Percentiles rank a stretch among this genome's conserved stretches.
Evolutionary conservation across 2,797 vertebrate genomes (phyloP).

Genomic region (Emys orbicularis): DNA sequence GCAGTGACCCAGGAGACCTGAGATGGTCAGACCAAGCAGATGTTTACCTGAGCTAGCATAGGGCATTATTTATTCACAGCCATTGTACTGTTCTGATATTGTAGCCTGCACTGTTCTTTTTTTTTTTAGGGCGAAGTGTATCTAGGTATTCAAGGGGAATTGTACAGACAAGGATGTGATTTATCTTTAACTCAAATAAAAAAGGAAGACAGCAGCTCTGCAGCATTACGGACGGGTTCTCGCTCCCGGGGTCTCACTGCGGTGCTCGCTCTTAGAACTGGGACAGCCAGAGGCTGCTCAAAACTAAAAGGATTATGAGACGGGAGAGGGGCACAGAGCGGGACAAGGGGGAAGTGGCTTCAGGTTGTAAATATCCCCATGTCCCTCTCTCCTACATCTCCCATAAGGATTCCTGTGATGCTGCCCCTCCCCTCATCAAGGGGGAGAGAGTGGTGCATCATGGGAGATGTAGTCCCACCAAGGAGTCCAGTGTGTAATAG

Average conservation of each 20-base stretch:
- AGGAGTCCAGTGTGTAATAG: not conserved
- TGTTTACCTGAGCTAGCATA: not conserved
- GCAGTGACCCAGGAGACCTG: not conserved
- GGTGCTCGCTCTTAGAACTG: rapidly evolving
- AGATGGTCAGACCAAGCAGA: not conserved
- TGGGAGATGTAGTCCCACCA: not conserved
- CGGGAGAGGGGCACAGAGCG: not conserved
- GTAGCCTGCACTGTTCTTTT: slow-evolving; percentile 49
- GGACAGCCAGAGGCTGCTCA: not conserved
- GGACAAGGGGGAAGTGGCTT: not conserved
- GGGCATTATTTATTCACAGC: slow-evolving; percentile 74
- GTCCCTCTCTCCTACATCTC: not conserved
- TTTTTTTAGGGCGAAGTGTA: not conserved
- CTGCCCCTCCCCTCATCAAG: not conserved
- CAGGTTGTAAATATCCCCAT: not conserved
- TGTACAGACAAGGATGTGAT: slow-evolving; percentile 45
- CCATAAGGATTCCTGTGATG: not conserved
- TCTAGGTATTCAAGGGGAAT: slow-evolving; percentile 62
- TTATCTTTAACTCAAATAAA: slow-evolving; percentile 75
- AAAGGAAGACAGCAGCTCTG: not conserved
- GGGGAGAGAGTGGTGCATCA: not conserved
- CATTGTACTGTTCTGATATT: slow-evolving; percentile 56
- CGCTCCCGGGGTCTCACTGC: rapidly evolving
- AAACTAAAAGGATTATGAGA: not conserved
- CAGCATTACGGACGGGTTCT: not conserved